Conservation (phyloP, 2,797 vertebrate genomes). For the Craterocephalus amniculus region DNA sequence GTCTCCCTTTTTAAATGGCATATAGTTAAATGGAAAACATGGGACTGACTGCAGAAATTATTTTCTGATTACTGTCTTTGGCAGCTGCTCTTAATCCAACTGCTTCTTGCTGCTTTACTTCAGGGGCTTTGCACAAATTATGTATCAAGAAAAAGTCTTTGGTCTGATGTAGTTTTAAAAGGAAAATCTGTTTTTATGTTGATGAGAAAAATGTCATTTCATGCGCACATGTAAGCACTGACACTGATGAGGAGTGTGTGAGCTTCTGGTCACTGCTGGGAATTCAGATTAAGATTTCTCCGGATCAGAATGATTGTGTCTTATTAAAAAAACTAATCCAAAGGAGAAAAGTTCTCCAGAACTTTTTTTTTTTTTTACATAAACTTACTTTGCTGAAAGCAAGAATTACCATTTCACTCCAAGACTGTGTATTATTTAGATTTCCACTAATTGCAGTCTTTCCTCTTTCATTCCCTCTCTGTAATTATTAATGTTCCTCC, state of each 20-base stretch:
- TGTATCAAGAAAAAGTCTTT: conserved; percentile 1
- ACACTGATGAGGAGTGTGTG: conserved; percentile 13
- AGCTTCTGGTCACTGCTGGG: conserved; percentile 20
- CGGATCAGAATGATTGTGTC: conserved; percentile 28
- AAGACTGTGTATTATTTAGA: conserved; percentile 75
- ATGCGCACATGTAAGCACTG: conserved; percentile 6
- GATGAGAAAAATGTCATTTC: neutral
- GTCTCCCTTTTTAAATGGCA: conserved; percentile 23
- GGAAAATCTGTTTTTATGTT: neutral
- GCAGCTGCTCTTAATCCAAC: conserved; percentile 38
- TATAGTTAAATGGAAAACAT: conserved; percentile 4
- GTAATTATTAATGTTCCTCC: conserved; percentile 75
- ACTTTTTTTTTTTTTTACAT: conserved; percentile 46
- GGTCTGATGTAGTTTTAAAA: conserved; percentile 1
- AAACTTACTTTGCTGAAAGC: conserved; percentile 43
- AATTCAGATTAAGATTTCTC: conserved; percentile 23
- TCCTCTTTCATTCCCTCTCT: conserved; percentile 53
- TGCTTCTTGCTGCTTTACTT: conserved; percentile 32
- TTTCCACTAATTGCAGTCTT: conserved; percentile 71
- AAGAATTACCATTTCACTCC: conserved; percentile 56
- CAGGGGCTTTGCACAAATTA: conserved; percentile 16
- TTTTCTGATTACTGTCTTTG: conserved; percentile 27
- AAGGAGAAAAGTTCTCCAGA: conserved; percentile 47
- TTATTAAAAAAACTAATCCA: conserved; percentile 38
- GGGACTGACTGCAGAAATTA: neutral